Evolutionary conservation across 2,113 vertebrate species (phyloP).

Genomic region (Geococcyx californianus): DNA sequence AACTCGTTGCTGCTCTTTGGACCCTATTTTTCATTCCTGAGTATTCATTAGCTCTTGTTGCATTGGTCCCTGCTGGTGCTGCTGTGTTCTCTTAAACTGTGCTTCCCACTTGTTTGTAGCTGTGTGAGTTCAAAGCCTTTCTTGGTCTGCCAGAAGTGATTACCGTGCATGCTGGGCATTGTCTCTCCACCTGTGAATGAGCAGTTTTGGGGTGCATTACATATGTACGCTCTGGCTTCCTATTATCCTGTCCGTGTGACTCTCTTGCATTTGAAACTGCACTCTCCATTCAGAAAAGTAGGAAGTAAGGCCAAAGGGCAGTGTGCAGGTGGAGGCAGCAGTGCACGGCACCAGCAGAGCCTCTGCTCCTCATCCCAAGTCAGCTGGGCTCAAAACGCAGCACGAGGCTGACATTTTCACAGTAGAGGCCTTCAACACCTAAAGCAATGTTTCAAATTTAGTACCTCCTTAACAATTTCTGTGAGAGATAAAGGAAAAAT

Average conservation of each 20-base stretch:
- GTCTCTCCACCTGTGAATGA: not conserved
- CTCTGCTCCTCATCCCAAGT: not conserved
- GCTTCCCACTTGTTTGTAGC: not conserved
- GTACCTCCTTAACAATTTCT: not conserved
- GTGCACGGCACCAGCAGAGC: not conserved
- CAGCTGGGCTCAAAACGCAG: not conserved
- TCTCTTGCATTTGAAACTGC: not conserved
- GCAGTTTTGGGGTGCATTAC: not conserved
- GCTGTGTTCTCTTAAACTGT: not conserved
- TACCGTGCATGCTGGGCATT: not conserved
- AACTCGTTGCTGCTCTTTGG: not conserved
- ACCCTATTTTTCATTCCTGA: not conserved
- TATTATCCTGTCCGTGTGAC: not conserved
- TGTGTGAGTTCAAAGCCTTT: not conserved
- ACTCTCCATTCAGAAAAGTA: not conserved
- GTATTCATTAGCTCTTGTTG: not conserved
- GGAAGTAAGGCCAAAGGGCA: constrained; percentile 10
- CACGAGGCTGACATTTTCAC: not conserved
- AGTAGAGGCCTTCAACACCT: not conserved
- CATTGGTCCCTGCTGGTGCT: not conserved
- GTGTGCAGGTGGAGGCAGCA: constrained; percentile 32
- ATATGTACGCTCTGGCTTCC: not conserved
- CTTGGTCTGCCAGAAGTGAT: not conserved
- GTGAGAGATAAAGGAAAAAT: not conserved
- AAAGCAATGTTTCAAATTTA: not conserved